These are phyloP conservation scores for Gortyna flavago DNA, from an alignment of 2,888 invertebrate species.

Conservation along the genomic window DNA sequence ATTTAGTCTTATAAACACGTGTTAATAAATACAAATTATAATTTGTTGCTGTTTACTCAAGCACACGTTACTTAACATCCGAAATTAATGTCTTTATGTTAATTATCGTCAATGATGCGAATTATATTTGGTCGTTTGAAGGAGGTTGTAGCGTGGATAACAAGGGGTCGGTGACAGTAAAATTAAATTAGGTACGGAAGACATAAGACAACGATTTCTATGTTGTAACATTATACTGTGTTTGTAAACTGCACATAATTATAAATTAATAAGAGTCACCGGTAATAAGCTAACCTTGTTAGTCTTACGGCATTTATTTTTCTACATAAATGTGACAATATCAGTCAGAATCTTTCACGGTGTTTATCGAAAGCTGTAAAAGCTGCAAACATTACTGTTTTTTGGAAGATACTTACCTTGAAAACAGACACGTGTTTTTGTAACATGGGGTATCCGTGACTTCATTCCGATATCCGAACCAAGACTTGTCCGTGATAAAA, in stretches of 20 bases:
- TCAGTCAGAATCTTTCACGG: slow-evolving; percentile 12
- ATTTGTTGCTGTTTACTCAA: too few species aligned
- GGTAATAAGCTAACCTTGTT: slow-evolving; percentile 41
- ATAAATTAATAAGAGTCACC: slow-evolving; percentile 48
- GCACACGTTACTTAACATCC: background rate
- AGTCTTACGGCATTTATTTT: slow-evolving; percentile 41
- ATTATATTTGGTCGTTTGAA: slow-evolving; percentile 27
- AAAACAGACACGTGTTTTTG: background rate
- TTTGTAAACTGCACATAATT: slow-evolving; percentile 39
- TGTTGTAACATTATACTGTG: slow-evolving; percentile 37
- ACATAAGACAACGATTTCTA: slow-evolving; percentile 4
- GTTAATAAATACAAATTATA: background rate
- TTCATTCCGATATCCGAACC: background rate
- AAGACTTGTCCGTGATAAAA: background rate
- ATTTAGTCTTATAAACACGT: background rate
- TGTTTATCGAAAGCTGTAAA: slow-evolving; percentile 28
- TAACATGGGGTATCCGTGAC: background rate
- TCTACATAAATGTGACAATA: slow-evolving; percentile 31
- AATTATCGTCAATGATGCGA: slow-evolving; percentile 4
- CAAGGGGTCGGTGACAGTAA: background rate
- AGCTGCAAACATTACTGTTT: slow-evolving; percentile 8
- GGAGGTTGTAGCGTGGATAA: background rate
- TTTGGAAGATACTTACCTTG: background rate
- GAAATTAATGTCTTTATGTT: slow-evolving; percentile 4
- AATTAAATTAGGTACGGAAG: slow-evolving; percentile 22